A percentile compares a stretch with the other conserved stretches of the same genome.
Conservation (phyloP, 2,797 vertebrate species). For the Dromococcyx pavoninus region DNA sequence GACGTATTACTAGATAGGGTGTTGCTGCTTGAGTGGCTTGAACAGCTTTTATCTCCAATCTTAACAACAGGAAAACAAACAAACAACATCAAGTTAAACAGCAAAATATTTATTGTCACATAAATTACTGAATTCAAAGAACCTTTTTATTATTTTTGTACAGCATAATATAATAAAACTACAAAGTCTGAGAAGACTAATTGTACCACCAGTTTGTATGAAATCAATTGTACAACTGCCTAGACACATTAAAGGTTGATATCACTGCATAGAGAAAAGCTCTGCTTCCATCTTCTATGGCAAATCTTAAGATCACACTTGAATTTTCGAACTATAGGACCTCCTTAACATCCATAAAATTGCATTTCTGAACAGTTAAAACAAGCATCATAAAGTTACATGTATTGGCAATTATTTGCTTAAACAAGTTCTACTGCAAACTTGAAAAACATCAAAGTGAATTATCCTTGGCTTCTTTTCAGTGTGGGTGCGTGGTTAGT, state of each 20-base stretch:
- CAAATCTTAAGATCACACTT: conserved; percentile 20
- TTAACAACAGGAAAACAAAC: conserved; percentile 58
- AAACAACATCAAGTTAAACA: background rate
- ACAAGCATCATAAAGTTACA: conserved; percentile 10
- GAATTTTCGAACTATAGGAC: conserved; percentile 14
- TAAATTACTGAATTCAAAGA: conserved; percentile 12
- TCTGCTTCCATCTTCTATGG: background rate
- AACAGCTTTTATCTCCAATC: conserved; percentile 90
- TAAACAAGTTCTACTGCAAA: background rate
- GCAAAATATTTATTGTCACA: background rate
- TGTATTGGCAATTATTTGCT: background rate
- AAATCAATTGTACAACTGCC: conserved; percentile 34
- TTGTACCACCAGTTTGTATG: conserved; percentile 11
- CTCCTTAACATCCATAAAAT: conserved; percentile 24
- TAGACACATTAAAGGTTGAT: conserved; percentile 31
- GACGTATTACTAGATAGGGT: conserved; percentile 93
- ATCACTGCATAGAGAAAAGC: conserved; percentile 10
- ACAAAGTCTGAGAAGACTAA: conserved; percentile 16
- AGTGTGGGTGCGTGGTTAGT: background rate
- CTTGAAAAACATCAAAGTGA: background rate
- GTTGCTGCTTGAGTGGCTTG: conserved; percentile 95
- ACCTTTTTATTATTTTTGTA: background rate
- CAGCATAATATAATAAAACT: background rate
- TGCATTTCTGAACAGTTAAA: conserved; percentile 19
- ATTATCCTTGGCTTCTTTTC: conserved; percentile 22